Conservation (phyloP, 2,113 vertebrate genomes). For the Salvelinus fontinalis region DNA sequence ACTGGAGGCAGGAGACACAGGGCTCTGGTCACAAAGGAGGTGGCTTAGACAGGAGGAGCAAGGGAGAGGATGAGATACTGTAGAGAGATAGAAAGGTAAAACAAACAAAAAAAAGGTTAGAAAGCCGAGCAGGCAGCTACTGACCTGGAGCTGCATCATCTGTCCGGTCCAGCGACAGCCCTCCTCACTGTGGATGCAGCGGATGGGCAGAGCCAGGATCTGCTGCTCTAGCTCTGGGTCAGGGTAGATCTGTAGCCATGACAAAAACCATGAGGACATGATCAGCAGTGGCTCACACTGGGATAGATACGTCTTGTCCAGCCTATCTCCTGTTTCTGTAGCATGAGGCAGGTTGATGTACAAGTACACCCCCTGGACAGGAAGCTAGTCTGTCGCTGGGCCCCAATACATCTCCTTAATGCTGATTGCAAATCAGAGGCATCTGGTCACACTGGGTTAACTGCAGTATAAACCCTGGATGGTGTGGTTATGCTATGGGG, state of each 20-base stretch:
- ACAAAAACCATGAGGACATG: not conserved
- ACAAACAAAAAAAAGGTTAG: not conserved
- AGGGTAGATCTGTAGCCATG: constrained; percentile 81
- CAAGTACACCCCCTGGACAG: too few species aligned
- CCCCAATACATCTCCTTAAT: too few species aligned
- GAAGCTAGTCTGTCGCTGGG: too few species aligned
- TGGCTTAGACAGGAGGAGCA: not conserved
- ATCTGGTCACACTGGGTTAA: too few species aligned
- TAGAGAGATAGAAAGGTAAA: not conserved
- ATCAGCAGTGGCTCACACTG: not conserved
- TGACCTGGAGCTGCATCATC: constrained; percentile 94
- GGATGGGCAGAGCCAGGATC: constrained; percentile 81
- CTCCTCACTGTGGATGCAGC: constrained; percentile 97
- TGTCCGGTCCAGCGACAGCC: constrained; percentile 95
- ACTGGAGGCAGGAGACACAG: not conserved
- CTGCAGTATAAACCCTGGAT: too few species aligned
- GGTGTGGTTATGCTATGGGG: too few species aligned
- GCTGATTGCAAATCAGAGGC: too few species aligned
- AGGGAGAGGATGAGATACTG: not conserved
- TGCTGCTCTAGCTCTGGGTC: constrained; percentile 84
- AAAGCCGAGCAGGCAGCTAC: constrained; percentile 11
- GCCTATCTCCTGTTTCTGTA: too few species aligned
- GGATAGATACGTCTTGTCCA: not conserved
- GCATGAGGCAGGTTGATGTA: too few species aligned
- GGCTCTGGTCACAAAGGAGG: not conserved